phyloP scores from a whole-genome alignment of 2,797 vertebrate genomes.

The Melanotaenia trifasciata region DNA sequence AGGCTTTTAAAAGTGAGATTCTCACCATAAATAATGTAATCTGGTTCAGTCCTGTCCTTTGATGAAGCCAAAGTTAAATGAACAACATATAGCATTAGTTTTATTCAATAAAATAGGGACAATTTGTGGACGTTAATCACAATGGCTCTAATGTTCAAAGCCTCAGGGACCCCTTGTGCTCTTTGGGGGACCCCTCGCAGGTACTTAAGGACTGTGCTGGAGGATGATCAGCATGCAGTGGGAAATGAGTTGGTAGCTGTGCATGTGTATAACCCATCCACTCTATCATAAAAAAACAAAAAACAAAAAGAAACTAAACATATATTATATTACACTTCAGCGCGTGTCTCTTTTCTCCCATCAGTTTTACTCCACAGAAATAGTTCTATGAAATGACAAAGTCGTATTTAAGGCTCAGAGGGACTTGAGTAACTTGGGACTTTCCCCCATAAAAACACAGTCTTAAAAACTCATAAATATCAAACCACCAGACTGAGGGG shows the following conservation, averaged over 20 bases:
- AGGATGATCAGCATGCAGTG: not conserved
- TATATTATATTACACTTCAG: not conserved
- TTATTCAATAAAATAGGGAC: too few relatives aligned
- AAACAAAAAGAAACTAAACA: not conserved
- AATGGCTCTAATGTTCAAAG: too few relatives aligned
- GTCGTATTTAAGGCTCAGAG: conserved; percentile 3
- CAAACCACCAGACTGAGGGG: conserved; percentile 2
- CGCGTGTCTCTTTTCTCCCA: not conserved
- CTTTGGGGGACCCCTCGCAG: too few relatives aligned
- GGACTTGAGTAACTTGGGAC: conserved; percentile 23
- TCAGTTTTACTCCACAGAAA: not conserved
- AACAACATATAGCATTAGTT: too few relatives aligned
- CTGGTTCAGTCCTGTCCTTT: too few relatives aligned
- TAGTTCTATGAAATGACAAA: not conserved
- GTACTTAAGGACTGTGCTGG: too few relatives aligned
- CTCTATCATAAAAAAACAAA: not conserved
- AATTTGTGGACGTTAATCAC: too few relatives aligned
- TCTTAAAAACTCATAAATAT: conserved; percentile 28
- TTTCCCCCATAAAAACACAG: conserved; percentile 18
- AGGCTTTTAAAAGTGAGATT: too few relatives aligned
- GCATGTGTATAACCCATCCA: not conserved
- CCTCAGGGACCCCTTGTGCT: too few relatives aligned
- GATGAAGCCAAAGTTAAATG: too few relatives aligned
- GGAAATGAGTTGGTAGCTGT: not conserved
- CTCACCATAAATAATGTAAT: too few relatives aligned